phyloP scores from a whole-genome alignment of 2,888 invertebrate genomes.

The Synanthedon myopaeformis region DNA sequence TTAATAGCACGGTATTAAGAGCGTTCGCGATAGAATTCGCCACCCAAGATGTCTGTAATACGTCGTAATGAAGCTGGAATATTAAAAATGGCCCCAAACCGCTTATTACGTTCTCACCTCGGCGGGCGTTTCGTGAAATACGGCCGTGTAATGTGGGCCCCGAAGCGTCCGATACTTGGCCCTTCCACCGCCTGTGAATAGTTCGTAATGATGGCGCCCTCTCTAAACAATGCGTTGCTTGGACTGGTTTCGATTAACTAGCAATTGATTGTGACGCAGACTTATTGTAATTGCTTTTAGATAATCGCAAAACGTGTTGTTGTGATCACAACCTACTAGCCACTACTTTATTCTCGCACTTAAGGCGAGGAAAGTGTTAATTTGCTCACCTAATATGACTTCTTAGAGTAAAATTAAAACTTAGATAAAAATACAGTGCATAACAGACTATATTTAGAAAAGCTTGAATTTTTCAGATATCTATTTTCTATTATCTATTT shows the following conservation, averaged over 20 bases:
- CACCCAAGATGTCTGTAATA: conserved; percentile 70
- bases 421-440: too few relatives aligned
- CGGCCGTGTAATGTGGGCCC: conserved; percentile 59
- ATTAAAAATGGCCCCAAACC: conserved; percentile 67
- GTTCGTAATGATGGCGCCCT: conserved; percentile 48
- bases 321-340: too few relatives aligned
- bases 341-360: too few relatives aligned
- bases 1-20: conserved; percentile 65
- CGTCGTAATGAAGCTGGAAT: conserved; percentile 68
- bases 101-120: conserved; percentile 71
- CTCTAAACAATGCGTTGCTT: conserved; percentile 14
- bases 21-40: conserved; percentile 69
- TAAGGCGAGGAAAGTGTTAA: too few relatives aligned
- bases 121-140: conserved; percentile 61
- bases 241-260: not conserved
- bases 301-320: not conserved
- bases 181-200: conserved; percentile 23
- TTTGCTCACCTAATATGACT: too few relatives aligned
- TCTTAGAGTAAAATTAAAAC: too few relatives aligned
- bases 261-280: not conserved
- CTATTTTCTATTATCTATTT: too few relatives aligned
- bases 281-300: not conserved
- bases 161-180: conserved; percentile 15
- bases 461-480: too few relatives aligned
- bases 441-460: too few relatives aligned